phyloP scores from a whole-genome alignment of 2,888 invertebrate genomes.

The Yponomeuta cagnagella region DNA sequence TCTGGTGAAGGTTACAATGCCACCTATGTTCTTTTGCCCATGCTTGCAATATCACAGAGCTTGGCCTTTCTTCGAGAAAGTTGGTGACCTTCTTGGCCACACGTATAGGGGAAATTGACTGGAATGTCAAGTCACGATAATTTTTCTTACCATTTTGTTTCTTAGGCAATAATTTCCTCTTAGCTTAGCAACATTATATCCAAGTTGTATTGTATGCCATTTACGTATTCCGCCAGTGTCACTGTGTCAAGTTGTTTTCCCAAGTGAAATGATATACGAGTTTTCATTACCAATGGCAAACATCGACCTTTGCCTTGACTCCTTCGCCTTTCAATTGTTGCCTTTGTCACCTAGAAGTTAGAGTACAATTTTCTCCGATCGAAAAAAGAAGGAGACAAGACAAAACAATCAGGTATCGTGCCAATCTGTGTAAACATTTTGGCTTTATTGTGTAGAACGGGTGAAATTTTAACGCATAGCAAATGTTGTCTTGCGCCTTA shows the following conservation, averaged over 20 bases:
- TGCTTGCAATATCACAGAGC: too few species aligned
- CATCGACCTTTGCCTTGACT: constrained; percentile 3
- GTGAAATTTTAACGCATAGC: background rate
- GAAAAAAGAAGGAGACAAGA: background rate
- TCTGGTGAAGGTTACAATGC: too few species aligned
- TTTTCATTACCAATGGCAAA: constrained; percentile 10
- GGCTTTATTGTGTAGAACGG: background rate
- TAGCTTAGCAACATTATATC: background rate
- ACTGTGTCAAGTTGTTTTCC: constrained; percentile 2
- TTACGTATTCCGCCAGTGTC: background rate
- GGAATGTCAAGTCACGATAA: too few species aligned
- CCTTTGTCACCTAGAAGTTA: background rate
- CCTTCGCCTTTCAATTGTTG: background rate
- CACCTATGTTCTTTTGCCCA: too few species aligned
- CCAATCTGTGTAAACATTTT: constrained; percentile 10
- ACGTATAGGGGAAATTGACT: too few species aligned
- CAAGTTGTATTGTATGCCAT: background rate
- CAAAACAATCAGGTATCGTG: constrained; percentile 2
- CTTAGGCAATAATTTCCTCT: background rate
- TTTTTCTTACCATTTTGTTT: too few species aligned
- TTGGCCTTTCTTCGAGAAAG: too few species aligned
- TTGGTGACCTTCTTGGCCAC: too few species aligned
- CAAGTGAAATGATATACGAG: background rate
- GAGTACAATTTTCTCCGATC: background rate
- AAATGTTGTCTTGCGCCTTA: background rate